Evolutionary conservation across 2,888 invertebrate species (phyloP).

Genomic region (Dicyrtoma fusca): DNA sequence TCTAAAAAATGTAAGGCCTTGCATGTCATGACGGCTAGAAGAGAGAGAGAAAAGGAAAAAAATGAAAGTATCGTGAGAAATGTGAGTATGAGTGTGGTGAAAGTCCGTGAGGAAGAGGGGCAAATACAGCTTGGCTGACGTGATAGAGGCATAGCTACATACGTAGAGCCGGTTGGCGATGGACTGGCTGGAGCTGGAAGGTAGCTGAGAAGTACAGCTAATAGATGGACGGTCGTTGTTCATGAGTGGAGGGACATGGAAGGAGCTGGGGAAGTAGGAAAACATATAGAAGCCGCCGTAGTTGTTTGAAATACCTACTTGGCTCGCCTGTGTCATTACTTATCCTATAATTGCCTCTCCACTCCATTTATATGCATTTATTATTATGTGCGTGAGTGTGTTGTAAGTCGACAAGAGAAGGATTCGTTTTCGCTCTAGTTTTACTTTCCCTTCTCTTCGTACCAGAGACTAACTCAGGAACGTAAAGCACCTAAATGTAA

Average conservation of each 20-base stretch:
- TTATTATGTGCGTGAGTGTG: constrained; percentile 1
- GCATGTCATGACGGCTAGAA: too few relatives aligned
- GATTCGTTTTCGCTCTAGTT: background rate
- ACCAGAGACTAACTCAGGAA: background rate
- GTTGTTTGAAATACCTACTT: background rate
- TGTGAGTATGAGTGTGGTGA: background rate
- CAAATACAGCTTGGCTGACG: too few relatives aligned
- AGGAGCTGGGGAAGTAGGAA: too few relatives aligned
- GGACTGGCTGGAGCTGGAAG: too few relatives aligned
- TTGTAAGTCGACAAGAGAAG: constrained; percentile 1
- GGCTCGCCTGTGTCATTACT: constrained; percentile 18
- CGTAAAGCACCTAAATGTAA: background rate
- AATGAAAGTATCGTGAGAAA: background rate
- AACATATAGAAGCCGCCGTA: background rate
- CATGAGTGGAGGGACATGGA: background rate
- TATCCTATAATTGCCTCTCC: constrained; percentile 27
- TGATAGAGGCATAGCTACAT: background rate
- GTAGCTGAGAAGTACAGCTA: background rate
- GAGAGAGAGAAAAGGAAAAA: background rate
- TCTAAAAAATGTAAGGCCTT: background rate
- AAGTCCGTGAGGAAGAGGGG: background rate
- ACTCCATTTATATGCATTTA: constrained; percentile 24
- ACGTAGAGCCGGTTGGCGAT: too few relatives aligned
- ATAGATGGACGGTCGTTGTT: too few relatives aligned
- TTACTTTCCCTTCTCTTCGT: background rate